Evolutionary conservation across 2,113 vertebrate genomes (phyloP).

Genomic region (Sclerurus mexicanus): DNA sequence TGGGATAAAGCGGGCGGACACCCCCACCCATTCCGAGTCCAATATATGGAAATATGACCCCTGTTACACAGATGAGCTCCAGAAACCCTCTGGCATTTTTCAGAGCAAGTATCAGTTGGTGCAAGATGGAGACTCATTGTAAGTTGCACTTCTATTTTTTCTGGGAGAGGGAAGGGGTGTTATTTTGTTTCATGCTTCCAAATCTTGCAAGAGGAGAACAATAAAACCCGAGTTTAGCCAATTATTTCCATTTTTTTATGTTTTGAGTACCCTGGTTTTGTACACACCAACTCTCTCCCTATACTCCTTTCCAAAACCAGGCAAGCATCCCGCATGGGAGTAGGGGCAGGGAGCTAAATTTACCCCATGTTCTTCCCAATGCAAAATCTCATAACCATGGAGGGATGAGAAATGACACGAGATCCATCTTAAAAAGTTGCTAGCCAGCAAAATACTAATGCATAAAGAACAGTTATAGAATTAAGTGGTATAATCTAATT

Average conservation of each 20-base stretch:
- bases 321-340: not conserved
- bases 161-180: fast-evolving
- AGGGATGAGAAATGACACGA: not conserved
- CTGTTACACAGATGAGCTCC: not conserved
- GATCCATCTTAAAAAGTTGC: not conserved
- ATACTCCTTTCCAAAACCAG: not conserved
- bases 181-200: not conserved
- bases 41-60: not conserved
- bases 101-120: not conserved
- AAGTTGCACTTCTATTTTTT: not conserved
- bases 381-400: not conserved
- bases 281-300: not conserved
- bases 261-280: not conserved
- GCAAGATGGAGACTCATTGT: not conserved
- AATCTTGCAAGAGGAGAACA: not conserved
- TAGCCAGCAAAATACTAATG: not conserved
- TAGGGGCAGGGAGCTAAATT: not conserved
- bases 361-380: not conserved
- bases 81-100: conserved; percentile 3
- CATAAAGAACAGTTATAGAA: not conserved
- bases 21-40: not conserved
- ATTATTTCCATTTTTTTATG: not conserved
- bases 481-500: not conserved
- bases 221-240: not conserved
- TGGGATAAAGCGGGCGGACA: not conserved